These are phyloP conservation scores for Sebastes taczanowskii DNA, from an alignment of 2,797 vertebrate genomes.

Conservation along the genomic window DNA sequence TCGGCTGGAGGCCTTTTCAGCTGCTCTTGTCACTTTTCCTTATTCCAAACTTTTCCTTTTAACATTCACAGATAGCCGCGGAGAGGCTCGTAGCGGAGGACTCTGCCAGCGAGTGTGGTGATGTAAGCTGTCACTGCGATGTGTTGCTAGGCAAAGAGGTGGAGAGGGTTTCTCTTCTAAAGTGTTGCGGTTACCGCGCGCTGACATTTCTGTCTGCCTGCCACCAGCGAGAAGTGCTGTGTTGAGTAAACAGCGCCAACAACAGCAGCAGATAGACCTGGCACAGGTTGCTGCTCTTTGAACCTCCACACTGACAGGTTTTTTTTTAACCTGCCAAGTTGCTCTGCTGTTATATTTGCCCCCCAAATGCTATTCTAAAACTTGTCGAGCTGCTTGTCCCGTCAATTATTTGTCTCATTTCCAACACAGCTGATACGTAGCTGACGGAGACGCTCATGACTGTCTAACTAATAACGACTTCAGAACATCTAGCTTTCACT, in stretches of 20 bases:
- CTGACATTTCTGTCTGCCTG: slow-evolving; percentile 61
- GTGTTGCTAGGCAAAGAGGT: slow-evolving; percentile 60
- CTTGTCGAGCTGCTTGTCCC: slow-evolving; percentile 13
- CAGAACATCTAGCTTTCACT: neutral
- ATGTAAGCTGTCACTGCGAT: slow-evolving; percentile 57
- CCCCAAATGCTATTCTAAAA: neutral
- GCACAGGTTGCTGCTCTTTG: slow-evolving; percentile 27
- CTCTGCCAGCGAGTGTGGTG: slow-evolving; percentile 18
- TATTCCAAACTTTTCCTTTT: slow-evolving; percentile 9
- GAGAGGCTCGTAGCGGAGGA: slow-evolving; percentile 13
- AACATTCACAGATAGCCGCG: slow-evolving; percentile 21
- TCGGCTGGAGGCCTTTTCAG: slow-evolving; percentile 2
- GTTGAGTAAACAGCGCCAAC: slow-evolving; percentile 56
- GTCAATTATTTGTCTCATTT: slow-evolving; percentile 24
- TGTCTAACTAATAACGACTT: neutral
- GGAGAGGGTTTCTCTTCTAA: slow-evolving; percentile 26
- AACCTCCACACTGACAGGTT: slow-evolving; percentile 20
- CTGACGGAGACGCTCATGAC: neutral
- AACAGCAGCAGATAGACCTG: slow-evolving; percentile 24
- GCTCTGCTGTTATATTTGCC: slow-evolving; percentile 3
- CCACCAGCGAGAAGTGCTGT: slow-evolving; percentile 31
- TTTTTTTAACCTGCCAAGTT: slow-evolving; percentile 36
- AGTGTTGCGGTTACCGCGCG: slow-evolving; percentile 31
- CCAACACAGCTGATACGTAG: slow-evolving; percentile 1
- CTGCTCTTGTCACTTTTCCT: slow-evolving; percentile 22